Evolutionary conservation across 2,797 vertebrate genomes (phyloP).

Genomic region (Arnoldichthys spilopterus): DNA sequence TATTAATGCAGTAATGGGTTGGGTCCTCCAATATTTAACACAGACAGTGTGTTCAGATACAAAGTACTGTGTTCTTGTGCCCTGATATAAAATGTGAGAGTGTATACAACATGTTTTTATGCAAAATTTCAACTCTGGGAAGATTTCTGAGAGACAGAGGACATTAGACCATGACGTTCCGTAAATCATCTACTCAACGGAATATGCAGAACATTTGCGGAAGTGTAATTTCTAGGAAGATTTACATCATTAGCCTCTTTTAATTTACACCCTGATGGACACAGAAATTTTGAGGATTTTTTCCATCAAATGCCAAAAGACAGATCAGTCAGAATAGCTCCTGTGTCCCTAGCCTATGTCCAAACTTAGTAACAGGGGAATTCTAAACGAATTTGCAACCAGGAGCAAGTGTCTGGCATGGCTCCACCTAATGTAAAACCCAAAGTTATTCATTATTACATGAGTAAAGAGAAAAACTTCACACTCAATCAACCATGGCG

Average conservation of each 20-base stretch:
- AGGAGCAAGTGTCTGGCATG: conserved; percentile 68
- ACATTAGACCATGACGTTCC: conserved; percentile 29
- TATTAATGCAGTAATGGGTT: too few relatives aligned
- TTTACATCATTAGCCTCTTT: conserved; percentile 1
- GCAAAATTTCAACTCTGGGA: too few relatives aligned
- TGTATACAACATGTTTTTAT: too few relatives aligned
- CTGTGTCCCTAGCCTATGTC: neutral
- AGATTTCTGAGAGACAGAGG: too few relatives aligned
- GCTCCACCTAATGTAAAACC: conserved; percentile 77
- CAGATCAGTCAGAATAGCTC: neutral
- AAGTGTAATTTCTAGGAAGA: conserved; percentile 6
- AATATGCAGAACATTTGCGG: conserved; percentile 19
- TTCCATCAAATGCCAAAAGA: neutral
- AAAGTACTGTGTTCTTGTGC: too few relatives aligned
- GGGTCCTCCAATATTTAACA: too few relatives aligned
- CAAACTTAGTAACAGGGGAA: neutral
- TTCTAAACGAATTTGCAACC: conserved; percentile 54
- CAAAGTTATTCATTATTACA: conserved; percentile 82
- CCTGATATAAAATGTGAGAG: too few relatives aligned
- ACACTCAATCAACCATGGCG: conserved; percentile 75
- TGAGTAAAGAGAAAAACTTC: conserved; percentile 80
- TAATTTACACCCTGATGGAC: neutral
- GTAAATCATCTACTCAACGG: conserved; percentile 45
- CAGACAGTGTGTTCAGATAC: too few relatives aligned
- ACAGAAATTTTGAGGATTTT: neutral